Evolutionary conservation across 2,888 invertebrate genomes (phyloP), one percentile per base, ranked within the genome.

Genomic region (Clunio marinus): DNA sequence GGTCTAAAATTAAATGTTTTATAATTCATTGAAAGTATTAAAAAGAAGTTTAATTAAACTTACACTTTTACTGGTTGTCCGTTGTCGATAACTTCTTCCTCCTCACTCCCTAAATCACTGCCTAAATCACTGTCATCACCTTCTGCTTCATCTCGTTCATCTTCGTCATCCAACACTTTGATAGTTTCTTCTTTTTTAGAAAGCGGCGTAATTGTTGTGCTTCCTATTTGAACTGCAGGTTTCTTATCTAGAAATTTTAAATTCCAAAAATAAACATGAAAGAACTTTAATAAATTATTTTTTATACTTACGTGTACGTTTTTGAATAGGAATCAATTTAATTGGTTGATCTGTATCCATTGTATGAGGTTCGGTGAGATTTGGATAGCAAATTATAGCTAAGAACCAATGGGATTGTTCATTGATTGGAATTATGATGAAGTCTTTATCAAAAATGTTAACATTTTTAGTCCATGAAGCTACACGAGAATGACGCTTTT

Each of bases 351-450:
- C 86, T 65, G 88, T 87, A 70, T 83, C 81, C 77, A 84, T 84
- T 72, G 87, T 87, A 63, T 86, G 82, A 66, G 86, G 84, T 0
- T 88, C 88, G 63, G 87, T 87, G 71, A 93, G 80, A 66, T 89
- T 88, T 55, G 98, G 96, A 77, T 89, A 97, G 77, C 97, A 98
- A 69, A 99, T 91, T 60, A 98, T 93, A 1, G 96, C 96, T 73
- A 99, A 84, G 80, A 94, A 97, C 98, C 98, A 98, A 81, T 98
- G 98, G 57, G 91, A 94, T 83, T 93, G 92, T 81, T 98, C 96
- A 81, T 98, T 97, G 68, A 99, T 96, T 71, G 99, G 99, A 77
- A 99, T 89, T 71, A 99, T 87, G 70, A 99, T 86, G 77, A 89
- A 98, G 78, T 98, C 97, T 82, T 97, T 98, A 59, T 91, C 88